These are phyloP conservation scores for Alca torda DNA, from an alignment of 2,797 vertebrate species.

Conservation along the genomic window DNA sequence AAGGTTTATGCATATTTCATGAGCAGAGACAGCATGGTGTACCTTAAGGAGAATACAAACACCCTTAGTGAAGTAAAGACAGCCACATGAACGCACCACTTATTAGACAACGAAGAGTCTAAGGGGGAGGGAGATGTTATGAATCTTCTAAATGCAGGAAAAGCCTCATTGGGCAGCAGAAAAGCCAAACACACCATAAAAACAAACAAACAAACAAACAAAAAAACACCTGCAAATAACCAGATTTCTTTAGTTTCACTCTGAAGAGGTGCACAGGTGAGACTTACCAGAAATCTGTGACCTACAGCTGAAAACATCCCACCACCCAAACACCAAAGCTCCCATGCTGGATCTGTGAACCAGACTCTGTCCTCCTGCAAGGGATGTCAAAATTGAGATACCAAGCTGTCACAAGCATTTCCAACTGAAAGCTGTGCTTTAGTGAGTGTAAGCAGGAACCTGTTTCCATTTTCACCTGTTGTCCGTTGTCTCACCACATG, in stretches of 20 bases:
- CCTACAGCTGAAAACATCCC: background rate
- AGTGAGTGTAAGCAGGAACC: background rate
- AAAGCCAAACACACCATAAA: background rate
- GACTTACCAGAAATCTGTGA: background rate
- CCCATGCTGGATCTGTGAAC: background rate
- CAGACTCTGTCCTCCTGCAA: background rate
- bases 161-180: background rate
- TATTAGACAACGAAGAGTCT: background rate
- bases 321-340: background rate
- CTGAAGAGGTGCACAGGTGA: background rate
- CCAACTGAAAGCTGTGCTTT: background rate
- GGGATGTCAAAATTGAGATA: background rate
- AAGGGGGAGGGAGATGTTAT: rapidly evolving
- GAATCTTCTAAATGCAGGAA: background rate
- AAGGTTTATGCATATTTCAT: background rate
- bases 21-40: background rate
- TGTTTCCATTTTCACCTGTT: background rate
- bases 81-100: background rate
- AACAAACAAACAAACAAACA: background rate
- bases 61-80: background rate
- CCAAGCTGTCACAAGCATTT: background rate
- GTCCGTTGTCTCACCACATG: background rate
- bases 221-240: background rate
- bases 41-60: background rate
- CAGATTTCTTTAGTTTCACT: background rate